Conservation (phyloP, 2,888 invertebrate genomes). For the Pelosia muscerda region DNA sequence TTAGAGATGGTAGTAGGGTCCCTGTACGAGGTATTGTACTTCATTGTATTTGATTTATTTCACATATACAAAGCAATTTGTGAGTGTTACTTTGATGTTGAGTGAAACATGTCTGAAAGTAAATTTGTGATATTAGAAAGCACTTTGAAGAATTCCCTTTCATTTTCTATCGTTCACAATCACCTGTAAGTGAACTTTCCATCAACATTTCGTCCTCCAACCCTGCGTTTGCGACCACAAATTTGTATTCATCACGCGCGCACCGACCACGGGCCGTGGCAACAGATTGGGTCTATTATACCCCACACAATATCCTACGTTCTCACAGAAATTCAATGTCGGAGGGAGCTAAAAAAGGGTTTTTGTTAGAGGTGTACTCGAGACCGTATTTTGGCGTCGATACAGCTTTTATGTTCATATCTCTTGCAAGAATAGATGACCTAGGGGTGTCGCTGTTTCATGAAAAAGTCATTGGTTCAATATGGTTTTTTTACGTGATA, state of each 20-base stretch:
- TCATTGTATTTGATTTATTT: too few species aligned
- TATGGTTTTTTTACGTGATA: constrained; percentile 19
- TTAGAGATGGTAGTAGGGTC: too few species aligned
- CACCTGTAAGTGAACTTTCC: constrained; percentile 39
- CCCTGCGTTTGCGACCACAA: constrained; percentile 36
- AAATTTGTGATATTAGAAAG: too few species aligned
- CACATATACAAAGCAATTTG: too few species aligned
- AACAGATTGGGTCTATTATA: constrained; percentile 59
- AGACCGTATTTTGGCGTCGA: constrained; percentile 38
- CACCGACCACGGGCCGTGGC: constrained; percentile 40
- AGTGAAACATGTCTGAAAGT: too few species aligned
- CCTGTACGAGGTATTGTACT: too few species aligned
- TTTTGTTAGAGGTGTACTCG: constrained; percentile 44
- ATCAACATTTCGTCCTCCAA: constrained; percentile 44
- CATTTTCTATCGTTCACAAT: constrained; percentile 32
- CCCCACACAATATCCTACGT: constrained; percentile 55
- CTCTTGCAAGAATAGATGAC: constrained; percentile 30
- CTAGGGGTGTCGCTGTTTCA: constrained; percentile 22
- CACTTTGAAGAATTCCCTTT: constrained; percentile 22
- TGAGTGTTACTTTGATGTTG: too few species aligned
- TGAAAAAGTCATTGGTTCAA: constrained; percentile 24
- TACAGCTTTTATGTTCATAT: constrained; percentile 31
- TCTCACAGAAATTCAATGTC: constrained; percentile 61
- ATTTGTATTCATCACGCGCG: constrained; percentile 55
- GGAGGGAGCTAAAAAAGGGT: constrained; percentile 53